phyloP scores from a whole-genome alignment of 2,113 vertebrate species.

The Odontophorus gujanensis region DNA sequence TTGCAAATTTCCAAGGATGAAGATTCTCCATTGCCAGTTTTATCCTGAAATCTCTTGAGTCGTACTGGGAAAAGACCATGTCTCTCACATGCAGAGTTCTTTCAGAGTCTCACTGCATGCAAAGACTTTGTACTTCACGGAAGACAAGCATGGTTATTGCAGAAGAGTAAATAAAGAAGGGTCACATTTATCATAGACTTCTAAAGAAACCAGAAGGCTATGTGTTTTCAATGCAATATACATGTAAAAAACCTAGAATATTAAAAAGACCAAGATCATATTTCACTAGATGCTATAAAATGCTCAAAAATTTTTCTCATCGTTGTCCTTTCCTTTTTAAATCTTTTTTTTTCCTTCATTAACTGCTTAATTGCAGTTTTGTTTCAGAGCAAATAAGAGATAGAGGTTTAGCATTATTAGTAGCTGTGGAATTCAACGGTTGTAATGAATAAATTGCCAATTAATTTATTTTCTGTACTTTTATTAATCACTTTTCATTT shows the following conservation, averaged over 20 bases:
- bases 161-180: not conserved
- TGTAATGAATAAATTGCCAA: not conserved
- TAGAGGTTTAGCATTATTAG: not conserved
- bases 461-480: not conserved
- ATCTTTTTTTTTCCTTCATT: rapidly evolving
- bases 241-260: not conserved
- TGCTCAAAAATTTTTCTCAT: not conserved
- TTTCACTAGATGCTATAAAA: not conserved
- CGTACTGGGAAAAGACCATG: not conserved
- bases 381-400: not conserved
- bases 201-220: not conserved
- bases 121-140: not conserved
- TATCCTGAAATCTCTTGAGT: not conserved
- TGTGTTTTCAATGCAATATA: not conserved
- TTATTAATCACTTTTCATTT: not conserved
- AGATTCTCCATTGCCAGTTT: not conserved
- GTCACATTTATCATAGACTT: not conserved
- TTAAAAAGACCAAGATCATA: not conserved
- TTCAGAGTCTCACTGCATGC: not conserved
- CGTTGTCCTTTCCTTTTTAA: not conserved
- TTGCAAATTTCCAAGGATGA: not conserved
- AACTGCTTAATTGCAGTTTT: not conserved
- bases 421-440: not conserved
- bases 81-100: not conserved
- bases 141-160: not conserved